Evolutionary conservation across 2,797 vertebrate species (phyloP).

Genomic region (Morus bassanus): DNA sequence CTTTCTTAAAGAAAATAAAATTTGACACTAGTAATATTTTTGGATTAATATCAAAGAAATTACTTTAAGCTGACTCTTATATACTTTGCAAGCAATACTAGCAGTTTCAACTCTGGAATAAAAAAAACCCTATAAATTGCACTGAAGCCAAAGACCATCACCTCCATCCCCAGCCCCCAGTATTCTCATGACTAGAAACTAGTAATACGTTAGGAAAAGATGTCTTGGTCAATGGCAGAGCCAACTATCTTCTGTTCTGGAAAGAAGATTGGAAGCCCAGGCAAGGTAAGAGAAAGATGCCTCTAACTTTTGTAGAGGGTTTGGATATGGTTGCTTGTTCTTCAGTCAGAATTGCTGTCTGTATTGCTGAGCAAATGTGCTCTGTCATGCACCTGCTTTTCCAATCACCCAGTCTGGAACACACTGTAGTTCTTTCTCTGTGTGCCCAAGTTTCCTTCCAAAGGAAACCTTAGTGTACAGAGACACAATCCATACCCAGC

Average conservation of each 20-base stretch:
- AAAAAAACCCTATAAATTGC: not conserved
- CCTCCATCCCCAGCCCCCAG: rapidly evolving
- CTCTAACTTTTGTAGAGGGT: not conserved
- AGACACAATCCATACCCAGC: not conserved
- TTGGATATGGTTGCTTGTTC: not conserved
- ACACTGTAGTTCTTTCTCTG: not conserved
- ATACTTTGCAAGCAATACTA: not conserved
- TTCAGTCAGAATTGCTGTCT: not conserved
- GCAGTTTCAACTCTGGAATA: not conserved
- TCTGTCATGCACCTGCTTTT: not conserved
- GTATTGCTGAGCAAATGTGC: not conserved
- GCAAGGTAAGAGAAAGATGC: not conserved
- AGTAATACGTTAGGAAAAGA: not conserved
- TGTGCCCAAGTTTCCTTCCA: not conserved
- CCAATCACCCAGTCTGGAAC: not conserved
- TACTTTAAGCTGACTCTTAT: not conserved
- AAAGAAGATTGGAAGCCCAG: not conserved
- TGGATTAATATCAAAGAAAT: not conserved
- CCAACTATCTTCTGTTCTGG: not conserved
- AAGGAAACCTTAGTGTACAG: not conserved
- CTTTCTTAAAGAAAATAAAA: not conserved
- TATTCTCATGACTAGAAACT: not conserved
- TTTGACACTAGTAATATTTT: not conserved
- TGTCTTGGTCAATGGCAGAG: not conserved
- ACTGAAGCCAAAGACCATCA: not conserved